These are phyloP conservation scores for Teleogryllus occipitalis DNA, from an alignment of 1,140 invertebrate species.

Conservation along the genomic window DNA sequence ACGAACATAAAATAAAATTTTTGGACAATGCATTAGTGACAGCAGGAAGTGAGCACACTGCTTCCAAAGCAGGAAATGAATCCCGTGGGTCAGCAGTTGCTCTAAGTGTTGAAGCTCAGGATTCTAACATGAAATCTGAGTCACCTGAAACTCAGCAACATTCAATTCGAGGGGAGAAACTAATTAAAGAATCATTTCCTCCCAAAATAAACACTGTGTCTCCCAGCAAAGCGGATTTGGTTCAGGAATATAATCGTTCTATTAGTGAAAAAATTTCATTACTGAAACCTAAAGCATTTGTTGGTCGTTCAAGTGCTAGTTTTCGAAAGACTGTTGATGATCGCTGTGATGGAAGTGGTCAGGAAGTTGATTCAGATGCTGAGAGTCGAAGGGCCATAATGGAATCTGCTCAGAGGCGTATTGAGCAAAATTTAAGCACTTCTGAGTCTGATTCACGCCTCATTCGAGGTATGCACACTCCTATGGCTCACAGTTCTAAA, in stretches of 20 bases:
- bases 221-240: background rate
- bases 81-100: too few species aligned
- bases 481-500: background rate
- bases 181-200: too few species aligned
- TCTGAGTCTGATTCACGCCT: background rate
- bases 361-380: constrained; percentile 17
- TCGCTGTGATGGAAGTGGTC: background rate
- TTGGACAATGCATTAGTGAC: too few species aligned
- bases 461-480: background rate
- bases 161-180: too few species aligned
- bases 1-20: too few species aligned
- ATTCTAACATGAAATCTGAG: too few species aligned
- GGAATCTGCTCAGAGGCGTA: constrained; percentile 8
- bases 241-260: background rate
- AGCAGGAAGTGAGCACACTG: too few species aligned
- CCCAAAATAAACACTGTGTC: background rate
- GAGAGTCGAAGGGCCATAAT: constrained; percentile 12
- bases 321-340: background rate
- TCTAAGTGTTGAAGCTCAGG: too few species aligned
- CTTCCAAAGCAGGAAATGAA: too few species aligned
- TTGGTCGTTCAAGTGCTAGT: background rate
- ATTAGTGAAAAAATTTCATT: background rate
- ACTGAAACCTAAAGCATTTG: background rate
- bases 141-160: too few species aligned
- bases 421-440: constrained; percentile 15